These are phyloP conservation scores for Tupaia tana DNA, from an alignment of 2,113 vertebrate genomes.

Conservation along the genomic window DNA sequence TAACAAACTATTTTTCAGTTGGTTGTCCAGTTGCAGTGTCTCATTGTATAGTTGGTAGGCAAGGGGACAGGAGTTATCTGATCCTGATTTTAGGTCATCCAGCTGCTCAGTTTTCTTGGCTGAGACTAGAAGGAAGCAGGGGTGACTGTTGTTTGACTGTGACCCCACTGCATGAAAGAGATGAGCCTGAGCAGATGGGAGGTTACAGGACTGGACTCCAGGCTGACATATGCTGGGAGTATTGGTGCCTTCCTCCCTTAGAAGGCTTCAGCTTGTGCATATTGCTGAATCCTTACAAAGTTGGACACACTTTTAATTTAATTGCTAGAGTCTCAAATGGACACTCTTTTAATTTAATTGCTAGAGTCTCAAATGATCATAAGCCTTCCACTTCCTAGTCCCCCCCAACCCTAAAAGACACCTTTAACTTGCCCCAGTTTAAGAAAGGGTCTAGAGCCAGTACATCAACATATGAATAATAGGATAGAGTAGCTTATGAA, in stretches of 20 bases:
- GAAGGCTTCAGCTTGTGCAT: neutral
- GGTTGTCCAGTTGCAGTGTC: neutral
- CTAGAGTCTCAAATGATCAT: neutral
- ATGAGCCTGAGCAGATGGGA: neutral
- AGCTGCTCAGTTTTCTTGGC: neutral
- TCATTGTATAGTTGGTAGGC: neutral
- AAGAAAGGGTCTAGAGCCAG: neutral
- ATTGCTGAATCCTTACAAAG: neutral
- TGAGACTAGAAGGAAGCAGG: neutral
- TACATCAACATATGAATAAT: neutral
- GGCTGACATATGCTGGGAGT: too few species aligned
- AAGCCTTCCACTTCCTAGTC: neutral
- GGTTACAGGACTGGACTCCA: neutral
- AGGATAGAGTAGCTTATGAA: neutral
- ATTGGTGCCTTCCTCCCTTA: neutral
- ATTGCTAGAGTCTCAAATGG: neutral
- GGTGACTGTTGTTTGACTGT: neutral
- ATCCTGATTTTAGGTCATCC: neutral
- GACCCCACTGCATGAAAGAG: neutral
- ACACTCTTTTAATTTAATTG: constrained; percentile 27
- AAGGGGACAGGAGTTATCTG: neutral
- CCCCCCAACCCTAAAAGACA: neutral
- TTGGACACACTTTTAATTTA: neutral
- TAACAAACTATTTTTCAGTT: neutral
- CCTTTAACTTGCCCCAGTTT: neutral